Conservation (phyloP, 2,797 vertebrate genomes). For the Hippoglossus hippoglossus region DNA sequence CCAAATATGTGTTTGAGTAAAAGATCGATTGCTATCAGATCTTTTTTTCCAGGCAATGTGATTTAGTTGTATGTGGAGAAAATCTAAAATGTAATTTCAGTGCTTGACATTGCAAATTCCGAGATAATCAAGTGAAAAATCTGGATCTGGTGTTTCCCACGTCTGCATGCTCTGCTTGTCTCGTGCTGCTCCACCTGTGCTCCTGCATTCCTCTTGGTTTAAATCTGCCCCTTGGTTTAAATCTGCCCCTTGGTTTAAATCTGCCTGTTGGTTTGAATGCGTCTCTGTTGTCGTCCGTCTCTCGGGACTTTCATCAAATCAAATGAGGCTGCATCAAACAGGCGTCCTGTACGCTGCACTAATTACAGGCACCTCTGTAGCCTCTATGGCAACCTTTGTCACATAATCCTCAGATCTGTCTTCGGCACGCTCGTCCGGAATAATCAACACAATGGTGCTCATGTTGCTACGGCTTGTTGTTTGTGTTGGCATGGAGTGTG, state of each 20-base stretch:
- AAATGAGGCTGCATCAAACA: constrained; percentile 66
- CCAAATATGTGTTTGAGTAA: too few relatives aligned
- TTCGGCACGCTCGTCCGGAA: constrained; percentile 31
- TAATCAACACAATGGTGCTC: constrained; percentile 26
- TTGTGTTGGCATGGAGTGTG: constrained; percentile 56
- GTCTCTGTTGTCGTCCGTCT: constrained; percentile 14
- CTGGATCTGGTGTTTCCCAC: neutral
- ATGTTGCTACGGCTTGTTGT: constrained; percentile 42
- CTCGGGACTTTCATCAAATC: constrained; percentile 45
- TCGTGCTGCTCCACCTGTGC: neutral
- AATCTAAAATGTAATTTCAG: too few relatives aligned
- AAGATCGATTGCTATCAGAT: too few relatives aligned
- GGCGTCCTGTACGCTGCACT: constrained; percentile 40
- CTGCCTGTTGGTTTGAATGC: neutral
- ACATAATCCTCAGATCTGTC: constrained; percentile 50
- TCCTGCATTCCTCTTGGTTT: neutral
- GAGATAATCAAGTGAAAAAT: too few relatives aligned
- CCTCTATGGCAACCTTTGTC: constrained; percentile 77
- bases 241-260: too few relatives aligned
- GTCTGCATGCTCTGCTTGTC: neutral
- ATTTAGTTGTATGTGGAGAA: too few relatives aligned
- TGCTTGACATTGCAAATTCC: too few relatives aligned
- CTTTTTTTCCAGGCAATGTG: too few relatives aligned
- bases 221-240: too few relatives aligned
- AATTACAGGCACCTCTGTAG: constrained; percentile 56